phyloP scores from a whole-genome alignment of 2,888 invertebrate genomes.

The Galerucella calmariensis region DNA sequence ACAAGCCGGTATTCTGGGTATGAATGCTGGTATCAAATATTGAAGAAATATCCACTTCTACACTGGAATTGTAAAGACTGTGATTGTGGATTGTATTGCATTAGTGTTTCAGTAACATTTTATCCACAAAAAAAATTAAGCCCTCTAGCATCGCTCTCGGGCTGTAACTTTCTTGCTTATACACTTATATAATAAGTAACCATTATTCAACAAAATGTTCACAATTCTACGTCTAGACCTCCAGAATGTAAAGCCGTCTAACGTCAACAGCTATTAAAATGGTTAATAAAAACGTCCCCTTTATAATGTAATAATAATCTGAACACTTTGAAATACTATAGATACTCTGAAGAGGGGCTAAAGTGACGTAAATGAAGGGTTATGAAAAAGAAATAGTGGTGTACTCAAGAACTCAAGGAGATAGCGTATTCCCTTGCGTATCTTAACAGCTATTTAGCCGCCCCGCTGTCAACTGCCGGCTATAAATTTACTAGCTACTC shows the following conservation, averaged over 20 bases:
- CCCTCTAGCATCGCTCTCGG: no score
- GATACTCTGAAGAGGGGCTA: slow-evolving; percentile 1
- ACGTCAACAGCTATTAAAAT: background rate
- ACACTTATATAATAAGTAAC: no score
- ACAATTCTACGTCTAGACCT: background rate
- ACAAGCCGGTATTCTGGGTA: no score
- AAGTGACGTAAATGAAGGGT: slow-evolving; percentile 38
- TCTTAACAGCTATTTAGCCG: slow-evolving; percentile 58
- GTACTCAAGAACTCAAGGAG: slow-evolving; percentile 29
- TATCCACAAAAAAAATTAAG: no score
- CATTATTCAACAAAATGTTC: no score
- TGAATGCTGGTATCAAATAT: no score
- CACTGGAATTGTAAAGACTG: no score
- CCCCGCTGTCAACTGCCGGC: slow-evolving; percentile 54
- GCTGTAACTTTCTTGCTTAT: no score
- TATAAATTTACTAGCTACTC: slow-evolving; percentile 55
- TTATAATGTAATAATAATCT: slow-evolving; percentile 3
- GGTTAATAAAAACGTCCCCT: background rate
- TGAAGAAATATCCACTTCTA: no score
- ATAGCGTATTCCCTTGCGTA: slow-evolving; percentile 47
- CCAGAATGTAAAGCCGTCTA: background rate
- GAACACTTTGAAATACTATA: slow-evolving; percentile 3
- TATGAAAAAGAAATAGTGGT: slow-evolving; percentile 49
- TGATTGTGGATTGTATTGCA: no score
- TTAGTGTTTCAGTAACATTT: no score